Base-by-base conservation (phyloP, 2,797 vertebrate species). In the Rhodeus uyekii region DNA sequence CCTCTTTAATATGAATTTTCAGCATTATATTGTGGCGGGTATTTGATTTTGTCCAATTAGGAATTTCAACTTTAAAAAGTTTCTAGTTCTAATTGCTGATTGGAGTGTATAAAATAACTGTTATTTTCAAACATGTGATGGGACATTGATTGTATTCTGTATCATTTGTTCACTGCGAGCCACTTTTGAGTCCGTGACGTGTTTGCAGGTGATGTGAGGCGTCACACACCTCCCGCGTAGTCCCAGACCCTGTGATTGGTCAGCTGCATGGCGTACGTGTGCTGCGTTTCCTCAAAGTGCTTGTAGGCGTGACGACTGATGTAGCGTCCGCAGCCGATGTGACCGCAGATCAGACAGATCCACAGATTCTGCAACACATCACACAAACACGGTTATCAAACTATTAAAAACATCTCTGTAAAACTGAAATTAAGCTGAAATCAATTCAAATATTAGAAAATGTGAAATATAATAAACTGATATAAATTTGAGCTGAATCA, bases 181-280 rank as follows among this genome's bases (percentile, higher is more conserved):
- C 8, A 14, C 6, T 32, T 48, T 50, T 22, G 12, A 46, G 3
- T 34, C 58, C 16, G 1, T 61, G 18, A 27, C 29, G 16, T 36
- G 19, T 36, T 8, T 34, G 2, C 3, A 50, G 16, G 16, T 34
- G 61, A n/a, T 16, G 1, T 38, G n/a, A 34, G 42, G 50, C 3
- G 48, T 55, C 60, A 55, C 73, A 2, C 87, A 99, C 98, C 98
- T 93, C 98, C 98, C 1, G 97, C 97, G 0, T 99, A 99, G 93
- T 99, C 98, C 98, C 98, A 99, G 75, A 99, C 98, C 0, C 98
- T 91, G 90, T 99, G 97, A 91, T 99, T 99, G 90, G 97, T 99
- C 86, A 99, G 93, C 94, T 99, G 98, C 98, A 99, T 99, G 9
- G 98, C 98, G 0, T 99, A 99, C 0, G 98, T 99, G 89, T 99